Conservation (phyloP, 1,140 invertebrate genomes). For the Mactra quadrangularis region DNA sequence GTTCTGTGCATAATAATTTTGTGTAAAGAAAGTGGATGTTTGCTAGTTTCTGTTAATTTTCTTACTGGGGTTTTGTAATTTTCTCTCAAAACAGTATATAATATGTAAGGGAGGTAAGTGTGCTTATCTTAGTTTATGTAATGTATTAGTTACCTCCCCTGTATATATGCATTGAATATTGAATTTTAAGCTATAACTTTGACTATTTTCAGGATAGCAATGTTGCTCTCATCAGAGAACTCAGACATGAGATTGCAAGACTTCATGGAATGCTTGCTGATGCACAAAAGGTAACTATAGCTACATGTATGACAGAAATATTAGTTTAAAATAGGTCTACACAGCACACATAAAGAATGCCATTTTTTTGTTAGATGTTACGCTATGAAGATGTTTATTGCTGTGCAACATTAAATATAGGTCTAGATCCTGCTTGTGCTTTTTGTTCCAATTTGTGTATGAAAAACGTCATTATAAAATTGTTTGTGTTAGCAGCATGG, state of each 20-base stretch:
- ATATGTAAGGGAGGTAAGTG: background rate
- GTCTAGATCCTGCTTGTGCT: no score
- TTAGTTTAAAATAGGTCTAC: background rate
- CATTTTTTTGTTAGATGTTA: background rate
- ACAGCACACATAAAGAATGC: background rate
- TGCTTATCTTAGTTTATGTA: background rate
- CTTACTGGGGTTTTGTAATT: no score
- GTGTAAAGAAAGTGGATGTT: no score
- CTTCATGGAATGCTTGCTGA: constrained; percentile 83
- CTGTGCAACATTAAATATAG: no score
- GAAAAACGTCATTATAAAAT: no score
- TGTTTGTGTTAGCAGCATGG: no score
- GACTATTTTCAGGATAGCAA: constrained; percentile 84
- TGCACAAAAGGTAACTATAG: constrained; percentile 73
- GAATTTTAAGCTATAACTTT: background rate
- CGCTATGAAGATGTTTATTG: no score
- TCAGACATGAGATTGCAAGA: constrained; percentile 86
- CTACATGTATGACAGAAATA: background rate
- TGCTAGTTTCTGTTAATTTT: no score
- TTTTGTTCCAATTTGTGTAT: no score
- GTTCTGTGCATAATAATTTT: no score
- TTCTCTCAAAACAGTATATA: no score
- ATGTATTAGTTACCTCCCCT: no score
- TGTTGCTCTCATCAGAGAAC: constrained; percentile 85
- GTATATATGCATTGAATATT: background rate